Evolutionary conservation across 2,888 invertebrate species (phyloP), one percentile per base, ranked within the genome.

Genomic region (Strigamia crassipes): DNA sequence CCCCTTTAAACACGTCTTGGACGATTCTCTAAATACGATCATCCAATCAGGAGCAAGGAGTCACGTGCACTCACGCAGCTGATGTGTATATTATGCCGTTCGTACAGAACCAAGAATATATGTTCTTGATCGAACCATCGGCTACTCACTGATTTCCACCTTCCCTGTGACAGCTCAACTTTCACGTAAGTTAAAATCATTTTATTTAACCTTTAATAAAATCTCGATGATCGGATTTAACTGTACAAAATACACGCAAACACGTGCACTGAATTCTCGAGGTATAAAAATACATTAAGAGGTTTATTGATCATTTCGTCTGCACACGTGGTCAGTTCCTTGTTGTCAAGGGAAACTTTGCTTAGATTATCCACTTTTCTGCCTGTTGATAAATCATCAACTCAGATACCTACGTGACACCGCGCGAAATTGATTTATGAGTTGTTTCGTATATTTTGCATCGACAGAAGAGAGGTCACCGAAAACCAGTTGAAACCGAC

Each of bases 1-100:
- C 73, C 31, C 31, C 31, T 73, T 73, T 31, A 73, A 12, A 73
- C 73, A 13, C 13, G 73, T 15, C 73, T 73, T 31, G 31, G 31
- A 73, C 27, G 1, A 18, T 73, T 73, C 31, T 21, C 15, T 31
- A 73, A 73, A 21, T 73, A 73, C 27, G 15, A 31, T 10, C 27
- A 13, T 2, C 73, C 73, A 73, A 73, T 73, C 73, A 31, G 73
- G 9, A 18, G n/a, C 27, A 5, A 4, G 27, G 15, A 31, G 31
- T 73, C 73, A 73, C 73, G 73, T 73, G 73, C 73, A 31, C 73
- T 73, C 31, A 73, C 1, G 15, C 73, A 73, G 73, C 73, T 73
- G 73, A 73, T 73, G 61, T 73, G 61, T 21, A 31, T 73, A 73
- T 31, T 31, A 31, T 18, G 18, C 18, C 73, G 73, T 15, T 27